These are phyloP conservation scores for Festucalex cinctus DNA, from an alignment of 2,113 vertebrate genomes.

Conservation along the genomic window DNA sequence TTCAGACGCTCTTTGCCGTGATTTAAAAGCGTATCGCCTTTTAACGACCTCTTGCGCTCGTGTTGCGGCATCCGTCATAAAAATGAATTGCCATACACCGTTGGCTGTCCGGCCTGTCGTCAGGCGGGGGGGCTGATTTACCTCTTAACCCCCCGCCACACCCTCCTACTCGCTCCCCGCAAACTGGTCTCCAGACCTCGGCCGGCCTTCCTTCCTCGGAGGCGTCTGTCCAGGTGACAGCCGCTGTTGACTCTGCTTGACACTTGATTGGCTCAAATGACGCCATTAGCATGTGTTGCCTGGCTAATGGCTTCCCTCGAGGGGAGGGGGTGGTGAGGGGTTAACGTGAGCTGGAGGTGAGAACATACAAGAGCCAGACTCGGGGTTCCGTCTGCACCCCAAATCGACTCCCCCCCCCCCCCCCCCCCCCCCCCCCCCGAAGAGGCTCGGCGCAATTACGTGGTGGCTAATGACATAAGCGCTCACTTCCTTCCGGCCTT, in stretches of 20 bases:
- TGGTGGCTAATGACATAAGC: slow-evolving; percentile 70
- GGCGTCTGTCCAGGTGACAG: slow-evolving; percentile 41
- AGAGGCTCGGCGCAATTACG: slow-evolving; percentile 73
- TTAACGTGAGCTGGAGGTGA: slow-evolving; percentile 71
- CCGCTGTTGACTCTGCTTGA: slow-evolving; percentile 63
- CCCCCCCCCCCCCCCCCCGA: slow-evolving; percentile 76
- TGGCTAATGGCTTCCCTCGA: slow-evolving; percentile 71
- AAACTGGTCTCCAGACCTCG: slow-evolving; percentile 30
- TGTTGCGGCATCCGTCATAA: slow-evolving; percentile 37
- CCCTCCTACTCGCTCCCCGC: slow-evolving; percentile 6
- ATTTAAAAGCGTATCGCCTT: slow-evolving; percentile 22
- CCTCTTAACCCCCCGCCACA: slow-evolving; percentile 10
- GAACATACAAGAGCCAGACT: slow-evolving; percentile 77
- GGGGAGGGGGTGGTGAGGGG: slow-evolving; percentile 9
- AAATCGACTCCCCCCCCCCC: slow-evolving; percentile 77
- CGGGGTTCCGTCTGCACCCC: slow-evolving; percentile 52
- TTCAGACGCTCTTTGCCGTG: background rate
- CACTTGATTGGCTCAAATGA: slow-evolving; percentile 74
- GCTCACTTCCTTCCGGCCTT: slow-evolving; percentile 67
- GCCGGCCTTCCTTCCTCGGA: slow-evolving; percentile 13
- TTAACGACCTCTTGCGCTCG: slow-evolving; percentile 34
- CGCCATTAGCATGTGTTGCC: slow-evolving; percentile 76
- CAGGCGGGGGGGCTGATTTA: slow-evolving; percentile 42
- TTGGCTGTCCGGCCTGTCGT: slow-evolving; percentile 53
- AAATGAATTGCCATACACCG: slow-evolving; percentile 55